Conservation (phyloP, 2,797 vertebrate species). For the Rhinophrynus dorsalis region DNA sequence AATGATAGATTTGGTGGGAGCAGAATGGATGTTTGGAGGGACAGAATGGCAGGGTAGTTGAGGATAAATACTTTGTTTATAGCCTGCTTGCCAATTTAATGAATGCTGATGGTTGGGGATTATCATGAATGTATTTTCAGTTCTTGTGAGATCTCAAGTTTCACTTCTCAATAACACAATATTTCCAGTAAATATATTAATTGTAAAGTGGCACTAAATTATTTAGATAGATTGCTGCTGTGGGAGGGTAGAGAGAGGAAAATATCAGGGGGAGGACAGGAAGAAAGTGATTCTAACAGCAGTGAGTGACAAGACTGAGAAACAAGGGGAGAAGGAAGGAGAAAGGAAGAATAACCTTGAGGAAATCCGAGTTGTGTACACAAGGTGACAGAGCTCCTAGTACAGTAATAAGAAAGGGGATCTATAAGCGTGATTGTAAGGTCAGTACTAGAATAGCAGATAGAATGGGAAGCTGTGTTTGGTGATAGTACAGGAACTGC, state of each 20-base stretch:
- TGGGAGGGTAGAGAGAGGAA: background rate
- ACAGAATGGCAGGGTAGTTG: background rate
- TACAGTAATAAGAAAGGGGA: slow-evolving; percentile 13
- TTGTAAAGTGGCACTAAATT: too few species aligned
- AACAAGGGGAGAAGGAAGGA: background rate
- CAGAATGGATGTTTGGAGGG: too few species aligned
- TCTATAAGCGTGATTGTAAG: background rate
- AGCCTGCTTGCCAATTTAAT: background rate
- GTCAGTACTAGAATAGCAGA: background rate
- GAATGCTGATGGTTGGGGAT: background rate
- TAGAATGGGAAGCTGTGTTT: too few species aligned
- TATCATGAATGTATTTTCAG: background rate
- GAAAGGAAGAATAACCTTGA: background rate
- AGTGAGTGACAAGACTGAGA: background rate
- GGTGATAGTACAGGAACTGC: too few species aligned
- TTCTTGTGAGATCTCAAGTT: too few species aligned
- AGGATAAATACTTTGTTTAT: background rate
- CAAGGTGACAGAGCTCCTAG: slow-evolving; percentile 4
- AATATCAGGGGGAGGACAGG: too few species aligned
- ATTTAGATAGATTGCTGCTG: background rate
- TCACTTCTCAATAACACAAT: too few species aligned
- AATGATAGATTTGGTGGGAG: too few species aligned
- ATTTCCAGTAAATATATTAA: too few species aligned
- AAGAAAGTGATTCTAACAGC: background rate
- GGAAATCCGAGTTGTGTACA: background rate